Evolutionary conservation across 2,797 vertebrate genomes (phyloP), one percentile per base, ranked within the genome.

Genomic region (Rhodeus uyekii): DNA sequence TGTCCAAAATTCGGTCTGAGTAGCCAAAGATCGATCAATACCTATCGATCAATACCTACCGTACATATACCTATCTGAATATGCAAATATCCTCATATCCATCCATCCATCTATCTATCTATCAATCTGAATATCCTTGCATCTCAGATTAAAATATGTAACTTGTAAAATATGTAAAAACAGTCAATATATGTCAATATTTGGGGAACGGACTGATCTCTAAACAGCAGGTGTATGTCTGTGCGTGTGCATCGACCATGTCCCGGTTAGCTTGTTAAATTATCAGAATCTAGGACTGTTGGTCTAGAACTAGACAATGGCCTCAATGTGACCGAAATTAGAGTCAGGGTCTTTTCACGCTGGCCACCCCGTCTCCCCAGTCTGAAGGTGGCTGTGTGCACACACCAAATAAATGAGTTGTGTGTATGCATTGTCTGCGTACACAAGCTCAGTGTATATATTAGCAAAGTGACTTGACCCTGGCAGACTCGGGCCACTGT

Each of bases 391-490:
- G 89, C 90, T 90, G 85, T 91, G 92, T 94, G 94, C 93, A 94
- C 90, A 94, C 93, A 94, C 93, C 93, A 94, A 95, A 93, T 93
- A 92, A 94, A 95, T 94, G 94, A 93, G 94, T 91, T 92, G 93
- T 93, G 94, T 88, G 92, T 93, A 91, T 90, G 93, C 87, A 92
- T 95, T 94, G 95, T 95, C 92, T 85, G 87, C 88, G 92, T 91
- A 94, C 93, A 92, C 94, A 91, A 94, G 89, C 92, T 92, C 92
- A 90, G 95, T 94, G 95, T 95, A 92, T 95, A 93, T 95, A 93
- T 95, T 95, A 94, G 94, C 89, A 89, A 90, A 93, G 95, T 95
- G 95, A 95, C 94, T 94, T 96, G 96, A 96, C 96, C 96, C 94
- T 92, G 92, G 93, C 91, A 87, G 93, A 93, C 93, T 93, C 90